Evolutionary conservation across 2,888 invertebrate species (phyloP), one percentile per base, ranked within the genome.

Genomic region (Chrysolina oricalcia): DNA sequence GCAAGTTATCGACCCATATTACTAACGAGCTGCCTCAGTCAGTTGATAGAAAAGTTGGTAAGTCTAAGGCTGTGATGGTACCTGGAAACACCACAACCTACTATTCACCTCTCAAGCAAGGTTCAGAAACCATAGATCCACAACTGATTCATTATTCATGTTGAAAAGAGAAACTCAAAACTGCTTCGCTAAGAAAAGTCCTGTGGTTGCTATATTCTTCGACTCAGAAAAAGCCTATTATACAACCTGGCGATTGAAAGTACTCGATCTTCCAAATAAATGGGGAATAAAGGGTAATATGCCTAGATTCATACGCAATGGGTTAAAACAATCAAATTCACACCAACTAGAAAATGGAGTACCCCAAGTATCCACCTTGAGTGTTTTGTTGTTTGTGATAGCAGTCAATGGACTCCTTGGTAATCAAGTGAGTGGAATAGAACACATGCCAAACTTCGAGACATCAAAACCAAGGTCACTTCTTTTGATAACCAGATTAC

Each of bases 201-300:
- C 5, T 48, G 3, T 21, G 19, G 48, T 43, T 21, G 19, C 46
- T 23, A 23, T 70, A 10, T 63, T 63, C 11, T 70, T 70, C 43
- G 63, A 70, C n/a, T 15, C 48, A 4, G 63, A 63, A 19, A 48
- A 63, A 23, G 70, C 70, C 15, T 63, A 48, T 17, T 48, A 70
- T 48, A 70, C 46, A 27, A 70, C 63, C 0, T 63, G 62, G 43
- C n/a, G 27, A 21, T 1, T 9, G 4, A n/a, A n/a, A n/a, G n/a
- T n/a, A n/a, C n/a, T n/a, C n/a, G n/a, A n/a, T n/a, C n/a, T n/a
- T n/a, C n/a, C n/a, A n/a, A n/a, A n/a, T n/a, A n/a, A n/a, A 59
- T 59, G 23, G 21, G 23, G 15, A 21, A 2, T 59, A 13, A 23
- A 23, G 21, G 23, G 23, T 59, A 21, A 56, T 56, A n/a, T 56